Evolutionary conservation across 30 jellyfish, hydroid and myxozoan species (phyloP).

Genomic region (Aurelia sp.): DNA sequence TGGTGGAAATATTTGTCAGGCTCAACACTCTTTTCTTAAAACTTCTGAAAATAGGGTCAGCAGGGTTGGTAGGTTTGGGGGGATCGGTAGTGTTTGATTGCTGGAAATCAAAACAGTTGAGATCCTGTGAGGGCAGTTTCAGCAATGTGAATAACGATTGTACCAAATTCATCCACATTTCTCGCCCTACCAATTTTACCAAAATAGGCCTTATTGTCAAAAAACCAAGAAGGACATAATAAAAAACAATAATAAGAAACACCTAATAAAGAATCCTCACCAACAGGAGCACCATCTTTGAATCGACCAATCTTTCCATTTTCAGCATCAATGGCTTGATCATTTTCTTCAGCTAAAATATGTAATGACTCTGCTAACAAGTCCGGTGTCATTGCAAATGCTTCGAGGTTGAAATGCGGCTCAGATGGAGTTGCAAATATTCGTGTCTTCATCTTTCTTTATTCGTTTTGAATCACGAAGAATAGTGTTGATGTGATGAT

Average conservation of each 20-base stretch:
- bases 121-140: background rate
- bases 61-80: too few relatives aligned
- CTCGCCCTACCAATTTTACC: too few relatives aligned
- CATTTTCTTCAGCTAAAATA: constrained; percentile 88
- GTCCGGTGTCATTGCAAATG: constrained; percentile 56
- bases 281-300: constrained; percentile 82
- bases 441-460: constrained; percentile 36
- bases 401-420: constrained; percentile 74
- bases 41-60: too few relatives aligned
- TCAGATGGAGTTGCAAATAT: constrained; percentile 90
- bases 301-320: constrained; percentile 65
- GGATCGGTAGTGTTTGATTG: too few relatives aligned
- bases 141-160: too few relatives aligned
- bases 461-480: background rate
- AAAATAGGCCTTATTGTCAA: too few relatives aligned
- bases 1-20: too few relatives aligned
- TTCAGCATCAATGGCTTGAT: constrained; percentile 40
- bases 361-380: constrained; percentile 85
- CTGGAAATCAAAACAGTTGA: background rate
- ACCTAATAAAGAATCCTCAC: constrained; percentile 27
- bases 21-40: too few relatives aligned
- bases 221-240: background rate
- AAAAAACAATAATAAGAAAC: too few relatives aligned
- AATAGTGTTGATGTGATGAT: background rate
- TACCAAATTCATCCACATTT: too few relatives aligned